phyloP scores from a whole-genome alignment of 1,140 invertebrate genomes.

The Achroia grisella region DNA sequence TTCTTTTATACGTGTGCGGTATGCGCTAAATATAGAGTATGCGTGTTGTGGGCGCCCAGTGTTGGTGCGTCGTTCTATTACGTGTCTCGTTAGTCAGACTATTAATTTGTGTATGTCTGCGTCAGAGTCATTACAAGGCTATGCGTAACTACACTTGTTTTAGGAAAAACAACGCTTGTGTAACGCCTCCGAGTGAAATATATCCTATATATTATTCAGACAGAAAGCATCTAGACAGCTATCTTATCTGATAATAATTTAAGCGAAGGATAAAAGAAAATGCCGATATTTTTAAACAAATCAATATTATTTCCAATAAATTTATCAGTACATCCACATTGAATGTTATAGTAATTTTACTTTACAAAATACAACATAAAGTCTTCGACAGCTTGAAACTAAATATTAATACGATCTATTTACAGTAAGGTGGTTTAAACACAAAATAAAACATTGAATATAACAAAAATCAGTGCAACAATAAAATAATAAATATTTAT shows the following conservation, averaged over 20 bases:
- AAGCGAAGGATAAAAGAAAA: conserved; percentile 18
- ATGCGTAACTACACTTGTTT: conserved; percentile 1
- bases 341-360: conserved; percentile 57
- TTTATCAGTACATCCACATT: conserved; percentile 69
- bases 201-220: too few relatives aligned
- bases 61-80: neutral
- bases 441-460: conserved; percentile 67
- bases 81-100: conserved; percentile 19
- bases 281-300: conserved; percentile 55
- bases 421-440: conserved; percentile 66
- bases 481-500: conserved; percentile 70
- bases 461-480: conserved; percentile 71
- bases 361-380: conserved; percentile 65
- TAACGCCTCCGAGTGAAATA: too few relatives aligned
- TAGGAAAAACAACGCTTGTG: neutral
- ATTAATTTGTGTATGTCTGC: conserved; percentile 16
- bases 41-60: conserved; percentile 9
- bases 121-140: conserved; percentile 9
- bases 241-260: too few relatives aligned
- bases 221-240: too few relatives aligned
- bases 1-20: conserved; percentile 3
- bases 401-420: conserved; percentile 59
- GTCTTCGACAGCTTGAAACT: conserved; percentile 58
- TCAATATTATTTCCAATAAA: conserved; percentile 73
- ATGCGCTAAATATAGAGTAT: conserved; percentile 14